Conservation (phyloP, 2,113 vertebrate species). For the Zosterops borbonicus region DNA sequence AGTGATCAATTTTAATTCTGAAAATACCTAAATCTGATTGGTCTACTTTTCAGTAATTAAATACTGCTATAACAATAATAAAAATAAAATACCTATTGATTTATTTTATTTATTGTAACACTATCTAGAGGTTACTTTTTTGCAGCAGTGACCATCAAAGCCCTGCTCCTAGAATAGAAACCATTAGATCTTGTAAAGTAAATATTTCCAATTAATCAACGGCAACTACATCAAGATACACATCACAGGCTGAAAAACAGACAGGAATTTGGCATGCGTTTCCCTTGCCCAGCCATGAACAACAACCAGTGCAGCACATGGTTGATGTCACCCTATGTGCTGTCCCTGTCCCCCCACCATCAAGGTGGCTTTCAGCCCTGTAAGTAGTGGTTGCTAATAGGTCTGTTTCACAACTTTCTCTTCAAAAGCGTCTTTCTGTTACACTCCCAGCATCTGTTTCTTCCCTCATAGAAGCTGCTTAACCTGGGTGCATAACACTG, state of each 20-base stretch:
- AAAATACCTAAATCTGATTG: not conserved
- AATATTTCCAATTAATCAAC: not conserved
- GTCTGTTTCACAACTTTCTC: constrained; percentile 53
- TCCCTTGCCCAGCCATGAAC: not conserved
- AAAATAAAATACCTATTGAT: not conserved
- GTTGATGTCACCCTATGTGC: not conserved
- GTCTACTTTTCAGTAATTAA: not conserved
- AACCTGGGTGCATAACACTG: constrained; percentile 11
- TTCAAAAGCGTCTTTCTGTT: constrained; percentile 37
- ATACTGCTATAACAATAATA: not conserved
- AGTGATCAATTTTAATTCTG: not conserved
- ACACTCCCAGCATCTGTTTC: constrained; percentile 30
- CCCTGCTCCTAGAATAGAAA: not conserved
- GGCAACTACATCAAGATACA: not conserved
- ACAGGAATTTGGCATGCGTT: not conserved
- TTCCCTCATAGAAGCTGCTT: not conserved
- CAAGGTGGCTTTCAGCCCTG: constrained; percentile 31
- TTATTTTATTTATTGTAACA: not conserved
- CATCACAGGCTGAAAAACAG: not conserved
- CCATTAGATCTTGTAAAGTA: not conserved
- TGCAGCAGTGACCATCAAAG: not conserved
- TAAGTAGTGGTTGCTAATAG: constrained; percentile 14
- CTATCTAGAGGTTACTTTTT: not conserved
- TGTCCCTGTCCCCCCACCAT: not conserved
- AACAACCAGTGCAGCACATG: not conserved